Base-by-base conservation (phyloP, 2,888 invertebrate species). In the Coleophora deauratella region DNA sequence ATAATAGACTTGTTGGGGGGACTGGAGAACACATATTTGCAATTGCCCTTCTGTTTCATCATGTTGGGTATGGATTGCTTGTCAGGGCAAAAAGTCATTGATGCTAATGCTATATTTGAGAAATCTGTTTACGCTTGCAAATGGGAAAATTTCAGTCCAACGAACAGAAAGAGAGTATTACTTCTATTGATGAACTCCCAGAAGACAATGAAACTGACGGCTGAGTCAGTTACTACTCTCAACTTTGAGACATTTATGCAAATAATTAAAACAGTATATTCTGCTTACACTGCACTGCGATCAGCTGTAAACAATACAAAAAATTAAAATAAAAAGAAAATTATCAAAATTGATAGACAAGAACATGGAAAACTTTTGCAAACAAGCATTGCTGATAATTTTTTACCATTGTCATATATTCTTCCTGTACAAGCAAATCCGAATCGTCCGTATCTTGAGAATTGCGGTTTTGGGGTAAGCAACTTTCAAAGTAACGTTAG, bases 71-170 rank as follows among this genome's bases (percentile, higher is more conserved):
- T 72, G 52, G 74, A 75, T 44, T 78, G 78, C 45, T 56, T 62
- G 1, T 59, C 59, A 2, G 79, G 79, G 0, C 79, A 78, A 44
- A 57, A 61, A 1, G 46, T 79, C 0, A 64, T 70, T 37, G 72
- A 78, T n/a, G 72, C 77, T 0, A 65, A 63, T 41, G 12, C 49
- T 0, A 37, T 41, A 0, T 75, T 79, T 14, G 69, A 72, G 36
- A 42, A 44, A 0, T 66, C 77, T 0, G 63, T 79, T 0, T 79
- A 77, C 30, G 53, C 54, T 31, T 72, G 71, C 33, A 61, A 70
- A 28, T 80, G 79, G 78, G 78, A 79, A 50, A 67, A 69, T 12
- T 76, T 75, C 15, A 60, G 72, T 37, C 57, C 44, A 1, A 14
- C 40, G 1, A 78, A 77, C 38, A 71, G 58, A 66, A 72, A 61